Conservation (phyloP, 2,888 invertebrate species). For the Chrysolina oricalcia region DNA sequence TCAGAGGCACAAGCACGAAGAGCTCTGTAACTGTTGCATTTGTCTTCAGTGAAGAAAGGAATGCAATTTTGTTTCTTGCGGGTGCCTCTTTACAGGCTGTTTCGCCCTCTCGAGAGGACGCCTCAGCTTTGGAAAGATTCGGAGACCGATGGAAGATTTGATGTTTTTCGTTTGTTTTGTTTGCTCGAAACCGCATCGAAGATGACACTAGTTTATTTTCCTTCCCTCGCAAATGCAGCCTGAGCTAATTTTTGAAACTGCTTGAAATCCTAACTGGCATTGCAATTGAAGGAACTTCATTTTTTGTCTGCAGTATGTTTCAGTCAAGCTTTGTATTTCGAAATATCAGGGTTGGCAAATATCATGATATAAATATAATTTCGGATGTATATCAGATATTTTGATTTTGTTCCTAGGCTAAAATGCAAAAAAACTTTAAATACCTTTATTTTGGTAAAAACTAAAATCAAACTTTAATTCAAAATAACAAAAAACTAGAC, state of each 20-base stretch:
- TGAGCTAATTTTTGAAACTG: background rate
- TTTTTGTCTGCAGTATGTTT: no score
- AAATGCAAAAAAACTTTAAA: no score
- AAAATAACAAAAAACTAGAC: no score
- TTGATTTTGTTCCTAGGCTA: no score
- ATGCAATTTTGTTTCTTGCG: constrained; percentile 69
- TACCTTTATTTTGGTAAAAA: no score
- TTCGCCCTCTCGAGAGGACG: constrained; percentile 58
- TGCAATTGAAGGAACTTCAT: no score
- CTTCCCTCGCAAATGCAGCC: constrained; percentile 2
- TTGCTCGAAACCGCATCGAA: constrained; percentile 54
- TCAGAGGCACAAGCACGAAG: constrained; percentile 91
- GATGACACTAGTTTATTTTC: constrained; percentile 62
- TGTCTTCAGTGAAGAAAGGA: constrained; percentile 63
- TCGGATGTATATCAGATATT: no score
- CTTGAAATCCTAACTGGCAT: background rate
- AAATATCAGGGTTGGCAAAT: no score
- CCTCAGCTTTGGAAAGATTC: constrained; percentile 49
- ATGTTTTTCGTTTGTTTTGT: constrained; percentile 17
- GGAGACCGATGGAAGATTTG: constrained; percentile 71
- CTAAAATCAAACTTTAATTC: no score
- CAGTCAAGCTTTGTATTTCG: no score
- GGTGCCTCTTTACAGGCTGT: constrained; percentile 69
- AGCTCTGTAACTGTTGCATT: constrained; percentile 73
- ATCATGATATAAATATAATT: no score